Conservation (phyloP, 1,140 invertebrate genomes). For the Bombus difficillimus region DNA sequence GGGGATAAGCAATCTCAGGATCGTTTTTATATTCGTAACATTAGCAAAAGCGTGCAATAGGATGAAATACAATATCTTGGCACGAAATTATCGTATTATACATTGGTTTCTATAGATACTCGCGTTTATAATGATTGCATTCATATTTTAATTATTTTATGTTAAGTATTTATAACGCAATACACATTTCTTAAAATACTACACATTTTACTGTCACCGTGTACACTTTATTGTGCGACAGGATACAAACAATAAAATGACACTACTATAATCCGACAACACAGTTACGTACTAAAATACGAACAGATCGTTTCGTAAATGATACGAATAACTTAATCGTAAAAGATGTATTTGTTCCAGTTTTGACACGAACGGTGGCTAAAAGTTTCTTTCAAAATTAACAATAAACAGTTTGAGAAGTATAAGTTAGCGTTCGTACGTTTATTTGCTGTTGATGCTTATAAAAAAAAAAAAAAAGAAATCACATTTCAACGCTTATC, state of each 20-base stretch:
- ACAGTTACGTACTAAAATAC: background rate
- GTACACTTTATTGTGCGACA: background rate
- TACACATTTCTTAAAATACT: background rate
- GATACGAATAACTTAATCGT: background rate
- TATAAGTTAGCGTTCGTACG: background rate
- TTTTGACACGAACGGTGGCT: background rate
- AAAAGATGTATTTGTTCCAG: background rate
- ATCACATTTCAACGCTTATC: no score
- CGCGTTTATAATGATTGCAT: background rate
- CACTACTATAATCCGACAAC: background rate
- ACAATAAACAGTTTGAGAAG: background rate
- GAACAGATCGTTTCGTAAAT: background rate
- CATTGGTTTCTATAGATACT: conserved; percentile 4
- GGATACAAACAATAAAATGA: background rate
- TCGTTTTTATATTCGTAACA: background rate
- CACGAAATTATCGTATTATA: background rate
- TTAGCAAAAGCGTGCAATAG: conserved; percentile 29
- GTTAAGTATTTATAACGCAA: conserved; percentile 1
- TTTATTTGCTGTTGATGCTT: background rate
- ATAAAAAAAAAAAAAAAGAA: no score
- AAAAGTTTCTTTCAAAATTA: background rate
- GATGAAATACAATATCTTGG: conserved; percentile 1
- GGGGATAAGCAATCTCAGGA: background rate
- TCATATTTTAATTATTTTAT: background rate
- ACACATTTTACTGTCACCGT: background rate